These are phyloP conservation scores for Solenopsis invicta DNA, from an alignment of 1,140 invertebrate species.

Conservation along the genomic window DNA sequence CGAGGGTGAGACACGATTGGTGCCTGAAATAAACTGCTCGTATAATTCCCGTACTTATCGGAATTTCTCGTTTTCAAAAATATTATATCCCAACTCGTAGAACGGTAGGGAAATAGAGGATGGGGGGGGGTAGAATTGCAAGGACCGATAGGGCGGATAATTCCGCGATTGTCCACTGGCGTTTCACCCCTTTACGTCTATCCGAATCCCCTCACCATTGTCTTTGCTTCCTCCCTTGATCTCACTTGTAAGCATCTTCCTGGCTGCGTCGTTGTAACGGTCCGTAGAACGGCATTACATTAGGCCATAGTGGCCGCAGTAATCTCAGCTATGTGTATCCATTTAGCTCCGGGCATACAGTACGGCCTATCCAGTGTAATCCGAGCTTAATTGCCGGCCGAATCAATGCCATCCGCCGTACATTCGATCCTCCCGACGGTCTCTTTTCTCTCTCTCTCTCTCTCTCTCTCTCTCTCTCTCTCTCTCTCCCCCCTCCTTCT, in stretches of 20 bases:
- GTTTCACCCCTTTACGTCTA: conserved; percentile 7
- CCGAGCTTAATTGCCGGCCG: conserved; percentile 83
- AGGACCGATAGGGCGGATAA: conserved; percentile 22
- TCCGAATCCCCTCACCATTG: background rate
- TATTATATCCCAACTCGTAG: conserved; percentile 64
- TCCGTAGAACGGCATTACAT: conserved; percentile 79
- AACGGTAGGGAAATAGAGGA: background rate
- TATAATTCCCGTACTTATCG: conserved; percentile 74
- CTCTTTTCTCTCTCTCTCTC: conserved; percentile 33
- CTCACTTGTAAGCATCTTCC: conserved; percentile 77
- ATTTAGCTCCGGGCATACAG: conserved; percentile 82
- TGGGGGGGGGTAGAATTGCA: conserved; percentile 22
- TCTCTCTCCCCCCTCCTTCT: too few species aligned
- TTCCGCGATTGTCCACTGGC: conserved; percentile 44
- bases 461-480: background rate
- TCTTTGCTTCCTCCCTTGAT: conserved; percentile 56
- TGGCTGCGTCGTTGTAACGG: conserved; percentile 77
- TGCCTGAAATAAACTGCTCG: conserved; percentile 76
- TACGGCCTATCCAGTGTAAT: conserved; percentile 82
- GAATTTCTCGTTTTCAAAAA: conserved; percentile 71
- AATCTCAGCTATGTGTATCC: conserved; percentile 86
- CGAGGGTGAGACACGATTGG: conserved; percentile 58
- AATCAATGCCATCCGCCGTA: conserved; percentile 82
- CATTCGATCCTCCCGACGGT: conserved; percentile 51
- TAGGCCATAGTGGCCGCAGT: conserved; percentile 80